These are phyloP conservation scores for Bacillus rossius DNA, from an alignment of 1,140 invertebrate species.

Conservation along the genomic window DNA sequence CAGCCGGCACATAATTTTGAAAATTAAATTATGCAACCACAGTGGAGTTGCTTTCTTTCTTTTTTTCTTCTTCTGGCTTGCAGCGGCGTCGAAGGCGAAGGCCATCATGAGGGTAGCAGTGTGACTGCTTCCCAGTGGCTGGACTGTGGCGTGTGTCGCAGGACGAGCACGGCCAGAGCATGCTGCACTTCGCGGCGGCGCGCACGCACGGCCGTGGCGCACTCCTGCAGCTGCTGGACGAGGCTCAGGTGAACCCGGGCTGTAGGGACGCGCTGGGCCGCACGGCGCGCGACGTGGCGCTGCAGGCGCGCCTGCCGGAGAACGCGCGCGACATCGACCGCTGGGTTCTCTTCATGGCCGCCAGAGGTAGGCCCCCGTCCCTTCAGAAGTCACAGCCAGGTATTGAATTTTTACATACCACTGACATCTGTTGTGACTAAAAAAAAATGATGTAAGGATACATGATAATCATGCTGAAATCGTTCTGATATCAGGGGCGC, in stretches of 20 bases:
- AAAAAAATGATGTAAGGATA: no score
- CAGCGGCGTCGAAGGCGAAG: no score
- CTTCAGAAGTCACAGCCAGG: no score
- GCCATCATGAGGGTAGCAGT: no score
- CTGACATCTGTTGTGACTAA: no score
- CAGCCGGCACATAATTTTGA: not conserved
- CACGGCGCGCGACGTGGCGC: constrained; percentile 80
- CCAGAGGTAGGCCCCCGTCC: constrained; percentile 53
- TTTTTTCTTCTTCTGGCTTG: not conserved
- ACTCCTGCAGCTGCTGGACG: constrained; percentile 67
- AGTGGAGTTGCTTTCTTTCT: not conserved
- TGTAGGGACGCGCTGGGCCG: constrained; percentile 76
- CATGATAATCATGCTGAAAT: not conserved
- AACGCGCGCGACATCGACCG: constrained; percentile 80
- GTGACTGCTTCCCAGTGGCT: not conserved
- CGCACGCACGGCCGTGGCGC: constrained; percentile 68
- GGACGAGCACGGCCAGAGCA: constrained; percentile 84
- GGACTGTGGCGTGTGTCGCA: constrained; percentile 33
- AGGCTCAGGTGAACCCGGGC: constrained; percentile 69
- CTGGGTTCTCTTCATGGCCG: constrained; percentile 67
- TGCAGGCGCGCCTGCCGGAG: constrained; percentile 65
- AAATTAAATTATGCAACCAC: not conserved
- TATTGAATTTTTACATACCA: no score
- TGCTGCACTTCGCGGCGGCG: constrained; percentile 82
- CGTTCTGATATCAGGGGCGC: no score